Conservation (phyloP, 2,888 invertebrate genomes). For the Heliconius cydno region DNA sequence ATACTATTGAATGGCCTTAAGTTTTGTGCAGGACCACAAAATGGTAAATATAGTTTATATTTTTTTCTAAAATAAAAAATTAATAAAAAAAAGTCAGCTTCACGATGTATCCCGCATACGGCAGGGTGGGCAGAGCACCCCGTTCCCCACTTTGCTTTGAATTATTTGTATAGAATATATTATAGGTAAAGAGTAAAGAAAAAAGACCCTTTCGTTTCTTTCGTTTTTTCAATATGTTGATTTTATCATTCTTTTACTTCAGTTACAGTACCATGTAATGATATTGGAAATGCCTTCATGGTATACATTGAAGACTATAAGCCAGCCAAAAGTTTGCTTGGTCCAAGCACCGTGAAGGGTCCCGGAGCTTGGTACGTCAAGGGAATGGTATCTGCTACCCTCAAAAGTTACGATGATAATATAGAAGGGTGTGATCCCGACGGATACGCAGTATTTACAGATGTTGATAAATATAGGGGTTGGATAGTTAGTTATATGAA, state of each 20-base stretch:
- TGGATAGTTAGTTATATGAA: conserved; percentile 53
- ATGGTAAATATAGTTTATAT: conserved; percentile 52
- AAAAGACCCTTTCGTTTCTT: no score
- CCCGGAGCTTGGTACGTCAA: conserved; percentile 58
- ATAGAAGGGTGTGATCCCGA: conserved; percentile 66
- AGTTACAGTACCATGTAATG: conserved; percentile 77
- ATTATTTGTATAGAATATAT: no score
- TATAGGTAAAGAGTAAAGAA: no score
- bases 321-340: conserved; percentile 17
- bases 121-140: neutral
- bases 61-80: neutral
- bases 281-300: conserved; percentile 77
- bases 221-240: neutral
- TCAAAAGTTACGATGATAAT: conserved; percentile 50
- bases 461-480: conserved; percentile 58
- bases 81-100: no score
- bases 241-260: conserved; percentile 31
- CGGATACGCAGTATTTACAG: conserved; percentile 74
- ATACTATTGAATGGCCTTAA: conserved; percentile 53
- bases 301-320: conserved; percentile 54
- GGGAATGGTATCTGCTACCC: conserved; percentile 59
- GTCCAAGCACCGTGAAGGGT: neutral
- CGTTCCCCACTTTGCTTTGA: no score
- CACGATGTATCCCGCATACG: no score
- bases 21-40: conserved; percentile 60